A percentile compares a stretch with the other conserved stretches of the same genome.
phyloP scores from a whole-genome alignment of 2,888 invertebrate species.

The Orchestes rusci region DNA sequence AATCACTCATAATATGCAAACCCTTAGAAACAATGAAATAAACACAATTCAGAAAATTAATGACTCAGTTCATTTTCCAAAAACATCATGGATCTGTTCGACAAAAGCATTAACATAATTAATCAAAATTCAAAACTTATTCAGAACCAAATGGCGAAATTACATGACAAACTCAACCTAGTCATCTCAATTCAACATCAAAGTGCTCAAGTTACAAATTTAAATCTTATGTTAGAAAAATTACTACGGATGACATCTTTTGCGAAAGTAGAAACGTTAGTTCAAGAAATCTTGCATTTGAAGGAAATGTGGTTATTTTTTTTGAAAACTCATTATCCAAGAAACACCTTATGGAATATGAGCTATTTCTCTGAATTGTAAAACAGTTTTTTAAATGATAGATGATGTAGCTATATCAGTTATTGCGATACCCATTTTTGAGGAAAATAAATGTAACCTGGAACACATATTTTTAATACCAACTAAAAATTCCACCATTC shows the following conservation, averaged over 20 bases:
- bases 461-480: background rate
- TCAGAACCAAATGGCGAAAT: background rate
- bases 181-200: constrained; percentile 3
- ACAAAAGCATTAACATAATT: constrained; percentile 5
- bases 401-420: constrained; percentile 3
- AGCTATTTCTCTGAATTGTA: constrained; percentile 3
- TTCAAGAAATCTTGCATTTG: constrained; percentile 3
- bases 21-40: constrained; percentile 8
- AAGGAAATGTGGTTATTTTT: constrained; percentile 6
- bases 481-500: background rate
- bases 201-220: constrained; percentile 1
- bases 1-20: constrained; percentile 7
- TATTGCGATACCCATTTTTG: constrained; percentile 1
- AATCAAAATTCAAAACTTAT: background rate
- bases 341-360: constrained; percentile 2
- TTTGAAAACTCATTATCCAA: constrained; percentile 5
- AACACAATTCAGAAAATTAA: constrained; percentile 9
- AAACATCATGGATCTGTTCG: constrained; percentile 6
- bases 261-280: constrained; percentile 5
- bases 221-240: constrained; percentile 4
- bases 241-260: constrained; percentile 1
- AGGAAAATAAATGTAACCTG: background rate
- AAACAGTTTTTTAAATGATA: constrained; percentile 5
- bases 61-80: constrained; percentile 11
- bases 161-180: no score